A percentile compares a stretch with the other conserved stretches of the same genome.
These are phyloP conservation scores for Watsonalla cultraria DNA, from an alignment of 2,888 invertebrate species.

Conservation along the genomic window DNA sequence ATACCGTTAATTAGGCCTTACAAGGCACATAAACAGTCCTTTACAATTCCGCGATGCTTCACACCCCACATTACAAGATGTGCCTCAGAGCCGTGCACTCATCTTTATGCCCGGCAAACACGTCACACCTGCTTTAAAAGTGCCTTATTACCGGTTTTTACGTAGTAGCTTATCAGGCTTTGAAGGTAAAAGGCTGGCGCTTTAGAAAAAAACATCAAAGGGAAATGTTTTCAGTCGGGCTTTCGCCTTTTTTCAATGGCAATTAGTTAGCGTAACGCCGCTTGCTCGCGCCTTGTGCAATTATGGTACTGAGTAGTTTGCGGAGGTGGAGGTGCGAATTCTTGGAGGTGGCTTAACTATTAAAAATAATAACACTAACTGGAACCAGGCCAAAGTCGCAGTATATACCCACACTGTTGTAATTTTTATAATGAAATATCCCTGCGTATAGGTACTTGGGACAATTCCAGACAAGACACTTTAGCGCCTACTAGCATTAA, in stretches of 20 bases:
- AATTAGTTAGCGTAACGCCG: conserved; percentile 75
- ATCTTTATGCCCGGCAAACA: conserved; percentile 42
- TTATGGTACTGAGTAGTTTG: conserved; percentile 60
- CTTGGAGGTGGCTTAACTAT: conserved; percentile 24
- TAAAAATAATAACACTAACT: background rate
- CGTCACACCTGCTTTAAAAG: conserved; percentile 69
- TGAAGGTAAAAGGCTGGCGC: conserved; percentile 51
- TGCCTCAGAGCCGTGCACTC: conserved; percentile 39
- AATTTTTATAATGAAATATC: no score
- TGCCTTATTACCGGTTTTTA: conserved; percentile 69
- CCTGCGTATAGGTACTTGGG: no score
- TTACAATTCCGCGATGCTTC: conserved; percentile 12
- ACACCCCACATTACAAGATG: conserved; percentile 36
- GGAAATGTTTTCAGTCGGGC: conserved; percentile 72
- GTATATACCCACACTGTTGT: no score
- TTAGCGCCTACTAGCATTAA: no score
- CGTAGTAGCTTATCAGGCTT: conserved; percentile 72
- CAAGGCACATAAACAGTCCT: background rate
- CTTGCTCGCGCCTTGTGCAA: conserved; percentile 68
- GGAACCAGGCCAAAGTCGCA: no score
- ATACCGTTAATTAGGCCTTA: background rate
- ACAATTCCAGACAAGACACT: background rate
- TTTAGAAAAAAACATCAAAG: conserved; percentile 72
- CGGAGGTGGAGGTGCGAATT: background rate
- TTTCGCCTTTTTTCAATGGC: conserved; percentile 80